Evolutionary conservation across 2,888 invertebrate species (phyloP), one percentile per base, ranked within the genome.

Genomic region (Junonia oenone): DNA sequence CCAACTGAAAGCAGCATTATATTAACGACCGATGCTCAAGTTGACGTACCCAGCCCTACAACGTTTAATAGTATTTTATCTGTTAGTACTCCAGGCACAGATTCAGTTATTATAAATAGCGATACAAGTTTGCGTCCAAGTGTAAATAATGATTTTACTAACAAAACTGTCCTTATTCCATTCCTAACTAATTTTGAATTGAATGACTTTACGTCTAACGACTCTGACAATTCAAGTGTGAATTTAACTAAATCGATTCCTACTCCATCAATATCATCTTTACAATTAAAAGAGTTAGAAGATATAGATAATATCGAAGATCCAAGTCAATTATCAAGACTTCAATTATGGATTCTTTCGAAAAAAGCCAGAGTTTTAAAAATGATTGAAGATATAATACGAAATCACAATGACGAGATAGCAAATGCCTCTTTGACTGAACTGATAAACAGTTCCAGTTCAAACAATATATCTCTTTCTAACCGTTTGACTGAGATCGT

Each of bases 341-440:
- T 84, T 48, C 85, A 90, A 63, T 66, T 90, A 62, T 86, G 83
- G 86, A 74, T 90, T 63, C 70, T 90, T 59, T 86, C 90, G n/a
- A 87, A 84, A 70, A 86, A 89, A 76, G 90, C 91, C 58, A 78
- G 78, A 61, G 84, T 91, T 59, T 76, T 91, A 58, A 80, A 88
- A 73, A 88, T 90, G 83, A 91, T 91, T 53, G 90, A 91, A 80
- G 83, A 90, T 58, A 68, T 91, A 40, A 81, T 91, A 65, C 73
- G 76, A 65, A 78, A 83, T 65, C 90, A 91, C 61, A 85, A 91
- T 64, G 73, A 76, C 51, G 90, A 90, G 72, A 69, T 90, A 62
- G 78, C 77, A 33, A 86, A 81, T 62, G 77, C 75, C 51, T 73
- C 81, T 43, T 66, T 88, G 61, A 75, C 72, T 63, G 83, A 85